Evolutionary conservation across 2,113 vertebrate genomes (phyloP), one percentile per base, ranked within the genome.

Genomic region (Platichthys flesus): DNA sequence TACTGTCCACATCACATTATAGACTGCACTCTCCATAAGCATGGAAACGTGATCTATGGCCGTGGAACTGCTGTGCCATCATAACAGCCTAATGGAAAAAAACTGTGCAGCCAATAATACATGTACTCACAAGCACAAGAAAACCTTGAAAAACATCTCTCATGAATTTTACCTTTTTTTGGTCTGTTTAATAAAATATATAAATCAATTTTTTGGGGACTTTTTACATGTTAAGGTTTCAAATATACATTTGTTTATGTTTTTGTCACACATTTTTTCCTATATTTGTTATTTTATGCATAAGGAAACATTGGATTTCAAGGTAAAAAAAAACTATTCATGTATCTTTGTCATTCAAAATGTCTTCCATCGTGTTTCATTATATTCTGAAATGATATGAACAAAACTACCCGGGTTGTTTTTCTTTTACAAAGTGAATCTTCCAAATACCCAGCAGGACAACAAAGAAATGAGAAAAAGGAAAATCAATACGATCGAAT

Each of bases 401-500:
- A 64, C 69, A 60, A 0, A 54, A 28, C 4, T 40, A 51, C 37
- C 20, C 65, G 14, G 23, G 2, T 37, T 49, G 26, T 88, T 80
- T 69, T 69, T 71, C 58, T 14, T 80, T 54, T 59, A 7, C 49
- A 57, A 12, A 4, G 21, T 21, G 31, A 4, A 57, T 54, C 65
- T 71, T 40, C 52, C 24, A n/a, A 26, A 67, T 67, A 62, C 51
- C 55, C 73, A 66, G 65, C 70, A 63, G 73, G 40, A 76, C 23
- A 79, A 78, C 64, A 67, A 70, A 51, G 82, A 67, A 76, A 84
- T 76, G 59, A 37, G 21, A 51, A 6, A n/a, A n/a, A 21, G 16
- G n/a, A 61, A 31, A 77, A 82, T 89, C 86, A 60, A 84, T 88
- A 74, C 70, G 67, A 88, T 74, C 69, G 72, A n/a, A n/a, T n/a